Base-by-base conservation (phyloP, 2,113 vertebrate genomes). In the Ursus arctos region DNA sequence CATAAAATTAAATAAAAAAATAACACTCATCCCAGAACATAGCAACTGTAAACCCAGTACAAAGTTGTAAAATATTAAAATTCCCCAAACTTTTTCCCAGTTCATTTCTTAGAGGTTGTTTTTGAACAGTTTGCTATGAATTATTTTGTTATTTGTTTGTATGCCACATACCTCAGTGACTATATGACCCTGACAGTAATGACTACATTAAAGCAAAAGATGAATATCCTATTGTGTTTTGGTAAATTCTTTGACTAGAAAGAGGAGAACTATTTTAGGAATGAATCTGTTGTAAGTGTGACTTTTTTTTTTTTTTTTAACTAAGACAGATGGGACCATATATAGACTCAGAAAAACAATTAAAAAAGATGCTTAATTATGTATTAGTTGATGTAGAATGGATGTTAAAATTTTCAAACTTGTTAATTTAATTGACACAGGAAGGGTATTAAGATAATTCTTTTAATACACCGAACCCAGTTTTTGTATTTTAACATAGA, bases 101-200 rank as follows among this genome's bases (percentile, higher is more conserved):
- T 49, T 96, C 47, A 49, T 86, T 86, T 36, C 21, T 86, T 71
- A 91, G 26, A 55, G 65, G 14, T 63, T 72, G 3, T 74, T 24
- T 47, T 91, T 36, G 43, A 94, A 63, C n/a, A 80, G 16, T 85
- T 93, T 72, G 80, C 72, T 63, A 7, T 84, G n/a, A 84, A 28
- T 88, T 92, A 49, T 33, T 94, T 85, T 87, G 53, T 86, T 94
- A 80, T 15, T 65, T 65, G 63, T 81, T 94, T 91, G 49, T 74
- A 63, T 89, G 40, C 40, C 15, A 61, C 71, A 69, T 6, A 79
- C 16, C 47, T 61, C 21, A 22, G 22, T 91, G 81, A 57, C 69
- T 82, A 2, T 63, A n/a, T 65, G 31, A 55, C 67, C 51, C 28
- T 83, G 47, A 55, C 63, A 61, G 51, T 79, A 49, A 74, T 53